Conservation (phyloP, 2,888 invertebrate species). For the Tholera decimalis region DNA sequence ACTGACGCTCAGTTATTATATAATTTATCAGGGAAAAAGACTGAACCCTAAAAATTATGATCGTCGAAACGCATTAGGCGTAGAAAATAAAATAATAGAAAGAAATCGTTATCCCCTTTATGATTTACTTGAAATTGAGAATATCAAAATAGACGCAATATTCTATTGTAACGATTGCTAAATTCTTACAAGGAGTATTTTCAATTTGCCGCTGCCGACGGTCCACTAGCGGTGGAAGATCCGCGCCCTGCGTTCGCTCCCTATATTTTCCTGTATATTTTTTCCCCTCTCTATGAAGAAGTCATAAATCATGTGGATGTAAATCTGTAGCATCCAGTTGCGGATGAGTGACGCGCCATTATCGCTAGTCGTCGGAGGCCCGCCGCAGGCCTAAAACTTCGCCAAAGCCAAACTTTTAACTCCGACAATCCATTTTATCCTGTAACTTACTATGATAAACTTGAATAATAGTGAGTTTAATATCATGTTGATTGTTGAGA, state of each 20-base stretch:
- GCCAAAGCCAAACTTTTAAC: slow-evolving; percentile 73
- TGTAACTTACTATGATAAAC: slow-evolving; percentile 61
- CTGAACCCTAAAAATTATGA: too few species aligned
- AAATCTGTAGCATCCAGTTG: slow-evolving; percentile 90
- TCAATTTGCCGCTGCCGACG: slow-evolving; percentile 67
- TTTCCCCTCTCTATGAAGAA: slow-evolving; percentile 90
- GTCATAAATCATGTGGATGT: slow-evolving; percentile 90
- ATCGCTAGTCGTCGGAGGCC: slow-evolving; percentile 78
- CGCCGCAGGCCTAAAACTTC: slow-evolving; percentile 82
- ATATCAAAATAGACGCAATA: slow-evolving; percentile 51
- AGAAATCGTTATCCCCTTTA: slow-evolving; percentile 38
- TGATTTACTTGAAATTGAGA: slow-evolving; percentile 59
- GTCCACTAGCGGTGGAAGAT: slow-evolving; percentile 63
- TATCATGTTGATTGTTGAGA: slow-evolving; percentile 41
- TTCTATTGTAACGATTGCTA: slow-evolving; percentile 62
- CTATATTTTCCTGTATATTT: slow-evolving; percentile 84
- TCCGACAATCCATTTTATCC: slow-evolving; percentile 73
- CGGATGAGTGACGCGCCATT: slow-evolving; percentile 90
- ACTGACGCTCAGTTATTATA: too few species aligned
- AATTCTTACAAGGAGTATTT: slow-evolving; percentile 69
- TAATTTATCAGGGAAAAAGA: too few species aligned
- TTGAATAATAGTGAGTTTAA: slow-evolving; percentile 57
- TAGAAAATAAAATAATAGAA: slow-evolving; percentile 54
- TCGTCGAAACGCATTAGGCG: slow-evolving; percentile 31
- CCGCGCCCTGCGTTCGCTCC: slow-evolving; percentile 62